Conservation (phyloP, 2,797 vertebrate species). For the Brachyalestes nurse region DNA sequence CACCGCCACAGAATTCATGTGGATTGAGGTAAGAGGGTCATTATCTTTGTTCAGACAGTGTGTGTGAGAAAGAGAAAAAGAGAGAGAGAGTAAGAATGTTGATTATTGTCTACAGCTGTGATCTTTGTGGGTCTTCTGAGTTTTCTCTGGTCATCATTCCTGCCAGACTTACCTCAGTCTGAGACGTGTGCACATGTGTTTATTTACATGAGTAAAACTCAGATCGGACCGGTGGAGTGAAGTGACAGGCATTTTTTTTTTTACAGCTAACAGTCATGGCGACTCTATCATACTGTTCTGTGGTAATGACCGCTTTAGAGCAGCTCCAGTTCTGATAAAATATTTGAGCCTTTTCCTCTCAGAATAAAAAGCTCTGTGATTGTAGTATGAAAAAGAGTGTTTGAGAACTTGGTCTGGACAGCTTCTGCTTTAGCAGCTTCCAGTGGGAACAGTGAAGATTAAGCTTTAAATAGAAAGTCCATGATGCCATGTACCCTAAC, state of each 20-base stretch:
- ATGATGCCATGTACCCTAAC: too few species aligned
- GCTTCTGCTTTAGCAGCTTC: too few species aligned
- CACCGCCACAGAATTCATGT: background rate
- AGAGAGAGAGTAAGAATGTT: constrained; percentile 21
- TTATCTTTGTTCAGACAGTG: background rate
- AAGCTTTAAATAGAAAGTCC: too few species aligned
- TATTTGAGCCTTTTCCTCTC: too few species aligned
- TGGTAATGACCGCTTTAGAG: background rate
- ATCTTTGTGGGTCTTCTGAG: constrained; percentile 5
- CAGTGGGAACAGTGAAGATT: too few species aligned
- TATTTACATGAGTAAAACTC: background rate
- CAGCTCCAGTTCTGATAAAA: background rate
- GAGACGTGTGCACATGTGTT: background rate
- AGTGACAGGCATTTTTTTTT: constrained; percentile 20
- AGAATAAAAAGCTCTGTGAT: too few species aligned
- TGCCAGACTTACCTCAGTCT: constrained; percentile 5
- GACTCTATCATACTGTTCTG: background rate
- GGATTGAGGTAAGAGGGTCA: background rate
- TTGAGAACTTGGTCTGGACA: too few species aligned
- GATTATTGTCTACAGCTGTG: constrained; percentile 57
- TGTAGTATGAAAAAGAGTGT: too few species aligned
- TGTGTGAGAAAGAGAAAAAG: constrained; percentile 2
- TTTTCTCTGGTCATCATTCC: constrained; percentile 23
- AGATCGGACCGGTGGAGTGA: background rate
- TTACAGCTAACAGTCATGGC: background rate